Conservation (phyloP, 2,888 invertebrate genomes). For the Agrotis exclamationis region DNA sequence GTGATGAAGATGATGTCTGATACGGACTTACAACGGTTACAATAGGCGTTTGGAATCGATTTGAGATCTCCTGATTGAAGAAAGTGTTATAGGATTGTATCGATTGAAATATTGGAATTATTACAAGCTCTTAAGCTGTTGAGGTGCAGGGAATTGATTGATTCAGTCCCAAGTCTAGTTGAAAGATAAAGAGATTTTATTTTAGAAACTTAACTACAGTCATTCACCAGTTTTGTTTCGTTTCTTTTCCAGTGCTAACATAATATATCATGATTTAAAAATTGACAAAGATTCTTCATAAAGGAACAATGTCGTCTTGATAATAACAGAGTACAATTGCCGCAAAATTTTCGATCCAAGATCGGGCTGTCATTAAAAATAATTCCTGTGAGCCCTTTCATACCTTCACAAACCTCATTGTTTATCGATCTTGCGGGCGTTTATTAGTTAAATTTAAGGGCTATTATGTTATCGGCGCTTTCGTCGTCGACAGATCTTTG, state of each 20-base stretch:
- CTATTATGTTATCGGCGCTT: slow-evolving; percentile 72
- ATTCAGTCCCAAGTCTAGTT: slow-evolving; percentile 45
- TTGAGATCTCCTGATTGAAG: slow-evolving; percentile 76
- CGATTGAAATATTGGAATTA: slow-evolving; percentile 73
- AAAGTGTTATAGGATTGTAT: slow-evolving; percentile 71
- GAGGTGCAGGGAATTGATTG: slow-evolving; percentile 49
- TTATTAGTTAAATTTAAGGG: slow-evolving; percentile 78
- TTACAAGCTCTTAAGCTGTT: slow-evolving; percentile 64
- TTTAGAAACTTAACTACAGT: slow-evolving; percentile 4
- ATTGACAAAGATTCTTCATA: neutral
- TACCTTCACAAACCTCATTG: slow-evolving; percentile 59
- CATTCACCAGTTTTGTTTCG: neutral
- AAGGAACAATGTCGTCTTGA: slow-evolving; percentile 27
- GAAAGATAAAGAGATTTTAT: slow-evolving; percentile 42
- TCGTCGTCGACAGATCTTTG: slow-evolving; percentile 72
- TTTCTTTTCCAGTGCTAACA: neutral
- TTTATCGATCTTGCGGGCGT: slow-evolving; percentile 72
- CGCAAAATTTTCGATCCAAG: slow-evolving; percentile 47
- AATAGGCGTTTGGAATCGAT: slow-evolving; percentile 80
- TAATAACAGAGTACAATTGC: slow-evolving; percentile 53
- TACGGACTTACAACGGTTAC: slow-evolving; percentile 77
- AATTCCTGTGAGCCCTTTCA: slow-evolving; percentile 52
- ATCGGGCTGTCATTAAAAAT: slow-evolving; percentile 56
- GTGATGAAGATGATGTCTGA: slow-evolving; percentile 78
- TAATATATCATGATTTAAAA: neutral